phyloP scores from a whole-genome alignment of 1,140 invertebrate species.

The Ctenoplectra terminalis region DNA sequence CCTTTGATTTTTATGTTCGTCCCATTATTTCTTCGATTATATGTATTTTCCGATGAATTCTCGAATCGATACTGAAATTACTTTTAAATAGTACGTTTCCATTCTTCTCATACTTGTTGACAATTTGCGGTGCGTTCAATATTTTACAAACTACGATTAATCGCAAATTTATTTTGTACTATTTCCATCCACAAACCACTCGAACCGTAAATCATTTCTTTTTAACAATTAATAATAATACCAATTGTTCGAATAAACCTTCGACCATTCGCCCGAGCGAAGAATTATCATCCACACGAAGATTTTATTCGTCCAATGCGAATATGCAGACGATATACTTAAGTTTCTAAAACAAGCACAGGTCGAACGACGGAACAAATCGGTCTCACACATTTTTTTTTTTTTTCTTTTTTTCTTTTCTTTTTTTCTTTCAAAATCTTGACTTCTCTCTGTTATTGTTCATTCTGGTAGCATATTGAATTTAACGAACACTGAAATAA shows the following conservation, averaged over 20 bases:
- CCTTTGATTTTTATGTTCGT: too few species aligned
- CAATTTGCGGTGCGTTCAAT: background rate
- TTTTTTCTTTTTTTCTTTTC: too few species aligned
- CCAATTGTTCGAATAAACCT: constrained; percentile 19
- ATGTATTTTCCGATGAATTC: too few species aligned
- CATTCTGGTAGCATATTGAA: background rate
- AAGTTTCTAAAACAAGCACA: background rate
- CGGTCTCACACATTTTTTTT: background rate
- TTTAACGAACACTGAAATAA: background rate
- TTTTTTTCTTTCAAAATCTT: too few species aligned
- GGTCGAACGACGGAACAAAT: background rate
- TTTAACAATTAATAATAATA: background rate
- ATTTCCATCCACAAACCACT: background rate
- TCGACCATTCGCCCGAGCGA: background rate
- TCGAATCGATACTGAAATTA: too few species aligned
- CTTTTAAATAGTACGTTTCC: too few species aligned
- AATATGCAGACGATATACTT: background rate
- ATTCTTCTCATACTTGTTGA: background rate
- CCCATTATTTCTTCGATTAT: too few species aligned
- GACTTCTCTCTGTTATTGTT: background rate
- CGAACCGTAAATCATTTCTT: background rate
- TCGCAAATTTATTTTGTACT: constrained; percentile 15
- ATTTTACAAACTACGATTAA: constrained; percentile 8
- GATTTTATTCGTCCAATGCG: background rate
- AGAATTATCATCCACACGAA: background rate